Evolutionary conservation across 1,140 invertebrate genomes (phyloP).

Genomic region (Drosophila trapezifrons): DNA sequence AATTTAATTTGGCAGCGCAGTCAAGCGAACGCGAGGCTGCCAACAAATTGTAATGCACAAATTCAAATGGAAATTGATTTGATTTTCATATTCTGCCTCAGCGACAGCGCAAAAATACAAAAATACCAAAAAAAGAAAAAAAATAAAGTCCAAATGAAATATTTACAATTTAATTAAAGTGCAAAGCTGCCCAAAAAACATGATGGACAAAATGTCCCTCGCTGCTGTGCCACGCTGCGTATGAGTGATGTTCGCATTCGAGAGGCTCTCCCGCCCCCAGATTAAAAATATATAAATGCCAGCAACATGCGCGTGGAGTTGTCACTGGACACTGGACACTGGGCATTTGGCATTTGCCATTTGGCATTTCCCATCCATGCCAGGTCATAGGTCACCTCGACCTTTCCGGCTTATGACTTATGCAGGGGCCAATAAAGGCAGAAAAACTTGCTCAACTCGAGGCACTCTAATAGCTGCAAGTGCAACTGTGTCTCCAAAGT

Average conservation of each 20-base stretch:
- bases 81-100: constrained; percentile 40
- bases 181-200: constrained; percentile 67
- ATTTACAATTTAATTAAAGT: constrained; percentile 81
- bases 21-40: constrained; percentile 5
- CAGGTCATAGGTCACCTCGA: constrained; percentile 20
- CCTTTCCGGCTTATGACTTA: constrained; percentile 40
- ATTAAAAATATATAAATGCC: constrained; percentile 11
- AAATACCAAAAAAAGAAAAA: neutral
- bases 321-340: constrained; percentile 8
- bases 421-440: constrained; percentile 11
- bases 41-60: constrained; percentile 40
- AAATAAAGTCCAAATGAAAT: constrained; percentile 49
- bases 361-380: neutral
- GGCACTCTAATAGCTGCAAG: constrained; percentile 18
- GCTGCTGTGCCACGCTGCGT: constrained; percentile 21
- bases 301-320: constrained; percentile 11
- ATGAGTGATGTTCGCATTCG: constrained; percentile 30
- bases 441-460: constrained; percentile 10
- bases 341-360: constrained; percentile 8
- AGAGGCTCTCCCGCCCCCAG: neutral
- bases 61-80: constrained; percentile 45
- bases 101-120: neutral
- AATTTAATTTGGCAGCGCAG: constrained; percentile 33
- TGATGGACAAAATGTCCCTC: constrained; percentile 15
- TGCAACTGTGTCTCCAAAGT: constrained; percentile 13